Conservation (phyloP, 2,113 vertebrate species). For the Cyprinodon brontotheroides region DNA sequence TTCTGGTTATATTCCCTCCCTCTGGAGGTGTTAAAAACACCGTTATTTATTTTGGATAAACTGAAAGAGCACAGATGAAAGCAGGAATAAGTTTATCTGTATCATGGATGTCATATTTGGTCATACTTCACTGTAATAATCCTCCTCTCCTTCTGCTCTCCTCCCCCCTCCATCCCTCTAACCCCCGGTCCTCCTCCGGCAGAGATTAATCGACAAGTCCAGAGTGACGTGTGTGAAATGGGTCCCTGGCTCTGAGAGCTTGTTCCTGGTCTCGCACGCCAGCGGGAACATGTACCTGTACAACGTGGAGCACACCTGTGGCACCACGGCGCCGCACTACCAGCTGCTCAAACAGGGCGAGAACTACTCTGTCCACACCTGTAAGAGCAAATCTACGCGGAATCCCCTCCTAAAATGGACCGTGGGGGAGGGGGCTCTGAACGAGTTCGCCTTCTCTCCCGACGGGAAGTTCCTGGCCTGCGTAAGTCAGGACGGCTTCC, state of each 20-base stretch:
- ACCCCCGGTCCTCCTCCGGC: constrained; percentile 61
- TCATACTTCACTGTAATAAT: constrained; percentile 17
- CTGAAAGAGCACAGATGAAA: no score
- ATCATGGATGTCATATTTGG: background rate
- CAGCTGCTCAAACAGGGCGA: constrained; percentile 99
- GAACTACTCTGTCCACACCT: constrained; percentile 96
- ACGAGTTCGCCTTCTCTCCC: constrained; percentile 98
- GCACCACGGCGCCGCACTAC: constrained; percentile 96
- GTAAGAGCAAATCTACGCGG: constrained; percentile 98
- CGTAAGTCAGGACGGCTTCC: constrained; percentile 96
- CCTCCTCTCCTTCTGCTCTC: background rate
- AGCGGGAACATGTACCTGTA: constrained; percentile 99
- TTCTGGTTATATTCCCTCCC: background rate
- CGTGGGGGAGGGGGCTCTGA: constrained; percentile 95
- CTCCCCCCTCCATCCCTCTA: constrained; percentile 9
- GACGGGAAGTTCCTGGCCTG: constrained; percentile 97
- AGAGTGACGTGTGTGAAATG: constrained; percentile 98
- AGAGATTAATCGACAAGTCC: constrained; percentile 99
- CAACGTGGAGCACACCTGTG: constrained; percentile 98
- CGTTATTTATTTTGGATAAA: no score
- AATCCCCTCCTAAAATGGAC: constrained; percentile 99
- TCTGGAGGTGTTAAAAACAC: no score
- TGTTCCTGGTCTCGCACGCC: constrained; percentile 97
- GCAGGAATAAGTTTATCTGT: no score
- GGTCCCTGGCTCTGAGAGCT: constrained; percentile 98